Percentiles rank a stretch among this genome's conserved stretches.
phyloP scores from a whole-genome alignment of 2,888 invertebrate genomes.

The Mesochorus sp. region DNA sequence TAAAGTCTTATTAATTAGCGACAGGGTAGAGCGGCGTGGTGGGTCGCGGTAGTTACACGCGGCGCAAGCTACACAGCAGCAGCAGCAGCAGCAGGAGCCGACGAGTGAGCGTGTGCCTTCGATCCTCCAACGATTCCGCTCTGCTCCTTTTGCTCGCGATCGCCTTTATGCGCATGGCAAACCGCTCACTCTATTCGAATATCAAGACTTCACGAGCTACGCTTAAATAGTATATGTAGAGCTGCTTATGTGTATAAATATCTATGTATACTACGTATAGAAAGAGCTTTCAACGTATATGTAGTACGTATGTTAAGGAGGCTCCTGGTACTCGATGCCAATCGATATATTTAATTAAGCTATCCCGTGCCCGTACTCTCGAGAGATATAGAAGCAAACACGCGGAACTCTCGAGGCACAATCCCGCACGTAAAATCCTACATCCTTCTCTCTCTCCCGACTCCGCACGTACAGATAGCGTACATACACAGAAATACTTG shows the following conservation, averaged over 20 bases:
- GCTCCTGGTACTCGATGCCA: slow-evolving; percentile 61
- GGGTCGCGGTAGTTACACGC: slow-evolving; percentile 64
- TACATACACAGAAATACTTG: background rate
- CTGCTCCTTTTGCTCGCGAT: slow-evolving; percentile 39
- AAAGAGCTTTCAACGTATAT: background rate
- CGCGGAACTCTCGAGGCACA: slow-evolving; percentile 48
- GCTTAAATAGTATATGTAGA: slow-evolving; percentile 12
- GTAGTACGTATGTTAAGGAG: slow-evolving; percentile 36
- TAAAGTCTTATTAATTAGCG: slow-evolving; percentile 70
- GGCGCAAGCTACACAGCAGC: too few relatives aligned
- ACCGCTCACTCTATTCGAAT: slow-evolving; percentile 50
- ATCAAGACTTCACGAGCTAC: slow-evolving; percentile 42
- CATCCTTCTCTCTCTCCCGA: background rate
- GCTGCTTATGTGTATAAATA: slow-evolving; percentile 3
- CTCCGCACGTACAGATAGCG: slow-evolving; percentile 7
- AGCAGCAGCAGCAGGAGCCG: background rate
- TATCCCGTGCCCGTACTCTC: slow-evolving; percentile 61
- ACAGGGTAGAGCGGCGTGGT: slow-evolving; percentile 64
- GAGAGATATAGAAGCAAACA: slow-evolving; percentile 43
- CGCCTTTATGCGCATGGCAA: slow-evolving; percentile 28
- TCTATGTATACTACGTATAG: background rate
- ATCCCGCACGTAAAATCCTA: slow-evolving; percentile 17
- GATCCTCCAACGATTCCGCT: slow-evolving; percentile 37
- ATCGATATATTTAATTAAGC: slow-evolving; percentile 69
- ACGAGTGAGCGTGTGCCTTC: slow-evolving; percentile 51